Evolutionary conservation across 2,888 invertebrate genomes (phyloP), one percentile per base, ranked within the genome.

Genomic region (Lepidochrysops patricia): DNA sequence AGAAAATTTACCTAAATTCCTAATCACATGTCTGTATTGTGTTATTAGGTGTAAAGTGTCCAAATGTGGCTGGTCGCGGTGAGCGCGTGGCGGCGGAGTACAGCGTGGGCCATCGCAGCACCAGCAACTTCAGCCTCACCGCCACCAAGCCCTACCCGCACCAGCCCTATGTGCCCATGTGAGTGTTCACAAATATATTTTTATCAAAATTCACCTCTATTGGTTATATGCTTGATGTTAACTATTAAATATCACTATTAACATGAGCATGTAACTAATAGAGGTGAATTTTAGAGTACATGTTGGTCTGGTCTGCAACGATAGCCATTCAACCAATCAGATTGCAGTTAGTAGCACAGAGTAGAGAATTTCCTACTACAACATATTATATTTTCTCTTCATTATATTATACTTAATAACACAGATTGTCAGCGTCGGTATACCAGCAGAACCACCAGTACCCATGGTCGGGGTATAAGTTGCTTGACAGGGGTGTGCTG

Each of bases 31-130:
- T 15, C 13, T 35, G 48, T 1, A 4, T 69, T 48, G 2, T 26
- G 35, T 52, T n/a, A n/a, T 1, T 77, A 74, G 92, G 95, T 57
- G 85, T 95, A 58, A 91, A 93, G 69, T 86, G 95, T 65, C 96
- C 97, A 0, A 98, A 98, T 86, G 82, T 97, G 58, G 89, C 94
- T 68, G 98, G 98, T 0, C 91, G 98, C 60, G 98, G 97, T 0
- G 98, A 98, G 89, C 89, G 91, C 32, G 68, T 97, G 7, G 93
- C 94, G 68, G 89, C 94, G 15, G 96, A 97, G 77, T 97, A 96
- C 80, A 94, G 95, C 63, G 93, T 96, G 75, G 97, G 97, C 29
- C 94, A 94, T 64, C 94, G 94, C 72, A 93, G 93, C 71, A 93
- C 95, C 0, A 93, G 94, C 69, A 96, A 96, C 76, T 93, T 96